Conservation (phyloP, 1,140 invertebrate species). For the Paralvinella palmiformis region DNA sequence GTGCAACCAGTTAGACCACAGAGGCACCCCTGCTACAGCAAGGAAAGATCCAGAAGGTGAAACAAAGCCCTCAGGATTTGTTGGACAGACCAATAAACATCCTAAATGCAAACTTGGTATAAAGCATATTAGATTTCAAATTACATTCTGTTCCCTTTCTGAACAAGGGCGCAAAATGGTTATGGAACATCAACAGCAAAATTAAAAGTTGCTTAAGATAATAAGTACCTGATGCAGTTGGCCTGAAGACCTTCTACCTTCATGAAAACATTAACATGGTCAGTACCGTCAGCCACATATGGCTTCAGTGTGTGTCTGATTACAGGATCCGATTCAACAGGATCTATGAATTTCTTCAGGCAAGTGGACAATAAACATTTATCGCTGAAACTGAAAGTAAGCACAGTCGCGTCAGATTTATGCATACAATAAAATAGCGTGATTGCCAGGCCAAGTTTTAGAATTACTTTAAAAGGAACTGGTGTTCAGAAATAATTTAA, state of each 20-base stretch:
- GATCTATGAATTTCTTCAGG: slow-evolving; percentile 22
- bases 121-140: neutral
- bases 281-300: slow-evolving; percentile 15
- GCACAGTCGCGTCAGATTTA: neutral
- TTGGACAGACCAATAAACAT: neutral
- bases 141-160: neutral
- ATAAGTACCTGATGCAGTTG: slow-evolving; percentile 19
- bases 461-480: neutral
- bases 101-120: neutral
- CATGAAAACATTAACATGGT: slow-evolving; percentile 21
- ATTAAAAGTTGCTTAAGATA: neutral
- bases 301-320: slow-evolving; percentile 22
- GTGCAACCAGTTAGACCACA: no score
- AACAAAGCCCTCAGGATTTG: no score
- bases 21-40: no score
- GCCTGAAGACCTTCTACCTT: slow-evolving; percentile 22
- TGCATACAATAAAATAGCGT: neutral
- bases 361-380: slow-evolving; percentile 14
- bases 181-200: no score
- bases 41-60: no score
- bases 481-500: neutral
- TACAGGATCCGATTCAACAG: slow-evolving; percentile 26
- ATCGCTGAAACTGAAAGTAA: slow-evolving; percentile 17
- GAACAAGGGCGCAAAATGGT: no score
- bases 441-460: neutral